These are phyloP conservation scores for Eumaeus atala DNA, from an alignment of 1,140 invertebrate genomes.

Conservation along the genomic window DNA sequence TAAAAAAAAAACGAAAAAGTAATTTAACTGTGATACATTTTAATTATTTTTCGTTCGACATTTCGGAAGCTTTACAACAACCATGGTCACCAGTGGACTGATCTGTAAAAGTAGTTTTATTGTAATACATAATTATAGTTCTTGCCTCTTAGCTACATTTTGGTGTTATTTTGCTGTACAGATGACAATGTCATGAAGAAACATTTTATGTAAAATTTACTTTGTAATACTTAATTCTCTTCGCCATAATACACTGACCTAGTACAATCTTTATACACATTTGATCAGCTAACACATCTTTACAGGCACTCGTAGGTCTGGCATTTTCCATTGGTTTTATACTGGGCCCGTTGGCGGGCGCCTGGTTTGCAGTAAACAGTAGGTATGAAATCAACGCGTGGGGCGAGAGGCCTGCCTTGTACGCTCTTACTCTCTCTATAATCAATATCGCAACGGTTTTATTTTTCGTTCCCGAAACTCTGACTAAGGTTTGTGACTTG, in stretches of 20 bases:
- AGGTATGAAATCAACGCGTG: slow-evolving; percentile 73
- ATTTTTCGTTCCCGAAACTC: slow-evolving; percentile 89
- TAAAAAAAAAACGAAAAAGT: too few relatives aligned
- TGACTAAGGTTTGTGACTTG: slow-evolving; percentile 77
- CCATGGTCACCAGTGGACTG: too few relatives aligned
- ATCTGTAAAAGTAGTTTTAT: too few relatives aligned
- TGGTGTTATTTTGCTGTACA: neutral
- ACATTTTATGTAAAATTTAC: neutral
- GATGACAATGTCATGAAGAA: too few relatives aligned
- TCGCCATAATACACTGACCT: neutral
- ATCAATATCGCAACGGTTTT: slow-evolving; percentile 87
- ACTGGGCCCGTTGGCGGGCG: slow-evolving; percentile 95
- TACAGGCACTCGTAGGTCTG: slow-evolving; percentile 94
- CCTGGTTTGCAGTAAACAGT: slow-evolving; percentile 85
- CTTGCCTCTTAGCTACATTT: neutral
- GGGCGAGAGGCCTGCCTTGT: slow-evolving; percentile 89
- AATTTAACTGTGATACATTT: too few relatives aligned
- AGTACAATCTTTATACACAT: neutral
- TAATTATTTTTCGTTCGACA: too few relatives aligned
- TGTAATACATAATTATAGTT: neutral
- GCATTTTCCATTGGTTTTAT: slow-evolving; percentile 99
- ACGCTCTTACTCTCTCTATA: slow-evolving; percentile 86
- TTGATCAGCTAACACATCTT: slow-evolving; percentile 25
- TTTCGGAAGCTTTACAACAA: too few relatives aligned
- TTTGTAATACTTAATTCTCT: neutral